Evolutionary conservation across 1,140 invertebrate genomes (phyloP).

Genomic region (Hypothenemus hampei): DNA sequence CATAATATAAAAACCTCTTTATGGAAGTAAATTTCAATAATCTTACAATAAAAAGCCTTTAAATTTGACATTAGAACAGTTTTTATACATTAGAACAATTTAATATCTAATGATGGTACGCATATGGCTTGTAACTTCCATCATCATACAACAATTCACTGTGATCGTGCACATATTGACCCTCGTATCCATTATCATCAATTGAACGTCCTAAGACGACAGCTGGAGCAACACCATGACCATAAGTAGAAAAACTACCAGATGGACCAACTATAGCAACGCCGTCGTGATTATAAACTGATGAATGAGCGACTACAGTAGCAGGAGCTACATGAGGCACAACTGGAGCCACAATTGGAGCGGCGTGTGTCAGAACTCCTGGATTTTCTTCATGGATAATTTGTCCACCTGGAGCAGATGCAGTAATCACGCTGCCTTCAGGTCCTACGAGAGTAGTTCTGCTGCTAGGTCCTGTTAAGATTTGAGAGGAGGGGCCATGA

Average conservation of each 20-base stretch:
- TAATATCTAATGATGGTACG: no score
- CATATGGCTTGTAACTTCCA: slow-evolving; percentile 36
- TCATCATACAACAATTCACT: slow-evolving; percentile 38
- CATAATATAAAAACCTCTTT: no score
- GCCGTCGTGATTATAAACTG: slow-evolving; percentile 3
- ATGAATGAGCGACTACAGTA: slow-evolving; percentile 14
- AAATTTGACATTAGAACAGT: no score
- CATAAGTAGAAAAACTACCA: no score
- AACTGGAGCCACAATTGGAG: slow-evolving; percentile 20
- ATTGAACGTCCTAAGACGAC: not conserved
- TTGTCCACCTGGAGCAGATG: slow-evolving; percentile 32
- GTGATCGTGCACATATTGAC: slow-evolving; percentile 34
- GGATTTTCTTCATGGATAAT: slow-evolving; percentile 29
- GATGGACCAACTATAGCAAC: slow-evolving; percentile 18
- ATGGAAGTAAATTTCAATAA: no score
- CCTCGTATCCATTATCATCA: not conserved
- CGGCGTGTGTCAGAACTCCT: slow-evolving; percentile 26
- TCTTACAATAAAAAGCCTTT: no score
- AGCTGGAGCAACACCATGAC: slow-evolving; percentile 18
- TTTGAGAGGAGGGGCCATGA: slow-evolving; percentile 26
- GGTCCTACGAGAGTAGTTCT: slow-evolving; percentile 33
- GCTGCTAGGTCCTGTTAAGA: slow-evolving; percentile 34
- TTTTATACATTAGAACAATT: no score
- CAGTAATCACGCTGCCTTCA: slow-evolving; percentile 34
- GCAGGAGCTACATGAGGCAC: slow-evolving; percentile 7